Percentiles rank a stretch among this genome's conserved stretches.
phyloP scores from a whole-genome alignment of 2,888 invertebrate species.

The Idaea straminata region DNA sequence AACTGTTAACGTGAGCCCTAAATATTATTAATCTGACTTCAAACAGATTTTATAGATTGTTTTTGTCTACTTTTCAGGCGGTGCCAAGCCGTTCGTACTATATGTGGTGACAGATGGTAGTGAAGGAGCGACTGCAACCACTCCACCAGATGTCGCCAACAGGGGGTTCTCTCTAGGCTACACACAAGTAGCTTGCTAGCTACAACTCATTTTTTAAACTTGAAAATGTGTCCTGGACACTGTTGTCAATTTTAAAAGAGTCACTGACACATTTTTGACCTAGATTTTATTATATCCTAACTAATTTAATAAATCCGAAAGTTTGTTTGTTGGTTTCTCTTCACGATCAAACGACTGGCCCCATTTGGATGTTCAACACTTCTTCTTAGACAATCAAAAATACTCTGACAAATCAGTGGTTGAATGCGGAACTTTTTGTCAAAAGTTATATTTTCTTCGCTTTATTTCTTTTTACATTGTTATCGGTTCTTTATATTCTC shows the following conservation, averaged over 20 bases:
- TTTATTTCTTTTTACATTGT: no score
- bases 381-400: no score
- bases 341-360: no score
- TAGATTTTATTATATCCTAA: no score
- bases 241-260: neutral
- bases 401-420: no score
- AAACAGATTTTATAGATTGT: neutral
- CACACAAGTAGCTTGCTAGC: conserved; percentile 83
- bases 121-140: conserved; percentile 70
- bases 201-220: neutral
- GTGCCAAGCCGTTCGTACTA: conserved; percentile 85
- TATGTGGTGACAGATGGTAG: conserved; percentile 84
- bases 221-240: neutral
- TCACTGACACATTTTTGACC: neutral
- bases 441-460: no score
- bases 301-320: no score
- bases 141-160: conserved; percentile 83
- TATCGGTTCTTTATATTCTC: no score
- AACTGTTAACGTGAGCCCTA: no score
- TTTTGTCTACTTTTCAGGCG: conserved; percentile 66
- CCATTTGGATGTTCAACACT: no score
- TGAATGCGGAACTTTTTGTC: no score
- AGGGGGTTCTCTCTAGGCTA: conserved; percentile 87
- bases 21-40: neutral
- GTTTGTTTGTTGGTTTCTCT: no score